phyloP scores from a whole-genome alignment of 2,797 vertebrate species.

The Galaxias olidus region DNA sequence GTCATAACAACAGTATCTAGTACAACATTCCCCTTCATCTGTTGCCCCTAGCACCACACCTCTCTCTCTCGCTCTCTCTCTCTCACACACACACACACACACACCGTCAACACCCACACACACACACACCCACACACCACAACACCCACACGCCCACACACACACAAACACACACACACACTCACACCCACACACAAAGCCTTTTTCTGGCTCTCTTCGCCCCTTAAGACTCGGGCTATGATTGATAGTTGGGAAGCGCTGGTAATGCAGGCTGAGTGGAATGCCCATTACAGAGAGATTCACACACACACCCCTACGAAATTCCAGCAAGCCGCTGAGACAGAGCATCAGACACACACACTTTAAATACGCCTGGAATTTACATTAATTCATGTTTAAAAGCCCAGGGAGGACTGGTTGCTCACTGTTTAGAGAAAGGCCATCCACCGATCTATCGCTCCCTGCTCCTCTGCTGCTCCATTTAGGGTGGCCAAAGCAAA shows the following conservation, averaged over 20 bases:
- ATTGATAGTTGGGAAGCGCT: slow-evolving; percentile 74
- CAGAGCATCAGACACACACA: slow-evolving; percentile 61
- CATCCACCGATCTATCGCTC: slow-evolving; percentile 54
- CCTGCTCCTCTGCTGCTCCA: slow-evolving; percentile 42
- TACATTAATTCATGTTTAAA: slow-evolving; percentile 76
- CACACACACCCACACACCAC: slow-evolving; percentile 17
- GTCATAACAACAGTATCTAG: too few relatives aligned
- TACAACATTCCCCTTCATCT: too few relatives aligned
- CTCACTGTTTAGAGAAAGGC: slow-evolving; percentile 70
- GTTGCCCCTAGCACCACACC: background rate
- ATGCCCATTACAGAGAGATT: slow-evolving; percentile 75
- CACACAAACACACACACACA: slow-evolving; percentile 15
- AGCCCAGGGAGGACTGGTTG: slow-evolving; percentile 72
- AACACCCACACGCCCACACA: slow-evolving; percentile 20
- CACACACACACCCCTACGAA: slow-evolving; percentile 78
- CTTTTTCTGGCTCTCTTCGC: slow-evolving; percentile 31
- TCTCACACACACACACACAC: too few relatives aligned
- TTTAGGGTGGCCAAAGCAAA: slow-evolving; percentile 74
- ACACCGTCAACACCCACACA: slow-evolving; percentile 21
- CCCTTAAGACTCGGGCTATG: slow-evolving; percentile 52
- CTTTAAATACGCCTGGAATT: slow-evolving; percentile 74
- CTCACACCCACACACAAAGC: slow-evolving; percentile 27
- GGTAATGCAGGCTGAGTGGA: slow-evolving; percentile 72
- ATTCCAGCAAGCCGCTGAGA: slow-evolving; percentile 71
- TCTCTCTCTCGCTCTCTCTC: slow-evolving; percentile 9